These are phyloP conservation scores for Parazoanthus darwini DNA, from an alignment of 92 coral and sea anemone genomes.

Conservation along the genomic window DNA sequence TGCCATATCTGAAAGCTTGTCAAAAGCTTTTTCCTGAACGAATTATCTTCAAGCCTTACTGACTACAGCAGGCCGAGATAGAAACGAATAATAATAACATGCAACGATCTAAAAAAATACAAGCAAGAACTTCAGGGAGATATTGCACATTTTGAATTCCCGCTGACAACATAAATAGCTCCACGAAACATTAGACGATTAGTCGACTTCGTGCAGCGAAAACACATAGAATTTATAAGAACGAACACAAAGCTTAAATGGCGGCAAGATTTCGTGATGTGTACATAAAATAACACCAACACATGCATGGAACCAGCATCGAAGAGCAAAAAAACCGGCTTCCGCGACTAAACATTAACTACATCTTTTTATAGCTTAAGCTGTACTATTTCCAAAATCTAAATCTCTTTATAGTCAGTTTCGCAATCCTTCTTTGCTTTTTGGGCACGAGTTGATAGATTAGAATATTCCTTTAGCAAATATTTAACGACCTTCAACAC, in stretches of 20 bases:
- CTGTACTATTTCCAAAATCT: slow-evolving; percentile 13
- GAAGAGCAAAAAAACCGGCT: background rate
- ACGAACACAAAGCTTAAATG: background rate
- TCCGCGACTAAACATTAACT: slow-evolving; percentile 8
- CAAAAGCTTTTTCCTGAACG: background rate
- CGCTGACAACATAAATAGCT: slow-evolving; percentile 24
- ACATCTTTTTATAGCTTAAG: slow-evolving; percentile 19
- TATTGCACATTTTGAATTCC: slow-evolving; percentile 2
- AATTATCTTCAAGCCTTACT: background rate
- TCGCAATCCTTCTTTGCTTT: slow-evolving; percentile 39
- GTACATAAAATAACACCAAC: background rate
- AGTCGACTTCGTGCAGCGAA: slow-evolving; percentile 15
- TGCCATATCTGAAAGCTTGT: slow-evolving; percentile 5
- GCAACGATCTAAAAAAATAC: background rate
- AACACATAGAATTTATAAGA: background rate
- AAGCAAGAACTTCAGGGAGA: background rate
- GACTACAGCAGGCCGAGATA: background rate
- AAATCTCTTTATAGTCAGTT: slow-evolving; percentile 37
- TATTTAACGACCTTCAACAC: slow-evolving; percentile 29
- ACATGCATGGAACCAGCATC: background rate
- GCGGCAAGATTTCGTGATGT: background rate
- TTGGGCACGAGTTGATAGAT: slow-evolving; percentile 6
- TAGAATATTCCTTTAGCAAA: slow-evolving; percentile 20
- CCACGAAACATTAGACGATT: slow-evolving; percentile 5
- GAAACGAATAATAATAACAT: background rate